Conservation (phyloP, 2,888 invertebrate species). For the Craniophora ligustri region DNA sequence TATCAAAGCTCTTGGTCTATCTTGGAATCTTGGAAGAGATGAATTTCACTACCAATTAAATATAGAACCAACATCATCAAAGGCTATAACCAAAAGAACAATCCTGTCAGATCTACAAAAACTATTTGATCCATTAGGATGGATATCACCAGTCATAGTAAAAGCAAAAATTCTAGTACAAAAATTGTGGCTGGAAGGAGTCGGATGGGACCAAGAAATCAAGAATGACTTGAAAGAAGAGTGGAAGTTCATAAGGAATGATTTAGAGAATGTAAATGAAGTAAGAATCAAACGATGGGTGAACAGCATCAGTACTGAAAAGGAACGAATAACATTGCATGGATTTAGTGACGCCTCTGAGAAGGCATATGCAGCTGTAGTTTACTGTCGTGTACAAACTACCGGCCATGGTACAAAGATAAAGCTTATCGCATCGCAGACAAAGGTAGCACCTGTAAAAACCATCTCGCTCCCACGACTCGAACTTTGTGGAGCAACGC, state of each 20-base stretch:
- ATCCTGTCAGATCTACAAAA: conserved; percentile 3
- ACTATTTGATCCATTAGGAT: conserved; percentile 3
- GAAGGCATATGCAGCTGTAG: conserved; percentile 6
- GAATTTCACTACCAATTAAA: conserved; percentile 4
- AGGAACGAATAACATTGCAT: conserved; percentile 4
- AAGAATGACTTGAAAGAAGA: background rate
- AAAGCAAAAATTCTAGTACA: conserved; percentile 8
- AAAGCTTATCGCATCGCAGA: background rate
- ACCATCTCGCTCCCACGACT: conserved; percentile 4
- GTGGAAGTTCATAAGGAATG: conserved; percentile 23
- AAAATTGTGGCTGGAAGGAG: conserved; percentile 9
- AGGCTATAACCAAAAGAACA: background rate
- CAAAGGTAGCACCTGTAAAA: background rate
- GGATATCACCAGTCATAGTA: conserved; percentile 30
- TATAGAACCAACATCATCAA: background rate
- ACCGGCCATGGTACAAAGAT: background rate
- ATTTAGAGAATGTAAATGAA: conserved; percentile 9
- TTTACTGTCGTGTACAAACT: conserved; percentile 2
- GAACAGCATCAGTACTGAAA: conserved; percentile 2
- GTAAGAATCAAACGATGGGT: conserved; percentile 11
- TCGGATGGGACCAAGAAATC: conserved; percentile 7
- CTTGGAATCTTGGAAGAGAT: conserved; percentile 10
- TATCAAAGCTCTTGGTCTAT: conserved; percentile 22
- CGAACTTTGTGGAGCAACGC: background rate
- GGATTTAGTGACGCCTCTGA: conserved; percentile 13